Base-by-base conservation (phyloP, 2,888 invertebrate genomes). In the Eristalis intricaria region DNA sequence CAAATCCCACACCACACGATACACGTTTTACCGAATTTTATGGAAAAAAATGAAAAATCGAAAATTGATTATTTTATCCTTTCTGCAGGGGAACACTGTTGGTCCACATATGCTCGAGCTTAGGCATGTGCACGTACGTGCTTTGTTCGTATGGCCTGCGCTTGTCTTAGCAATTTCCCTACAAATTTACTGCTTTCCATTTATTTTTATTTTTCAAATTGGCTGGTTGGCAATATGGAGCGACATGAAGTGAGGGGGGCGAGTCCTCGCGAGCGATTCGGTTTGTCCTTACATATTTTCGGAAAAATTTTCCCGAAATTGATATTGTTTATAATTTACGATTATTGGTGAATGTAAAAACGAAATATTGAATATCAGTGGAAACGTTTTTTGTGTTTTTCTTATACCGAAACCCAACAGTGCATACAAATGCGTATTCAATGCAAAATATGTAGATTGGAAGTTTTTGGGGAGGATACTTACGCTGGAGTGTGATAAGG, bases 111-210 rank as follows among this genome's bases (percentile, higher is more conserved):
- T 87, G 87, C 79, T 79, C 15, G 15, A 35, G 43, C 40, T 65
- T 22, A 40, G 10, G 26, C 64, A 61, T 70, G 43, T 58, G 43
- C 61, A 5, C 35, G 70, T 71, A 77, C 65, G 79, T 35, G 66
- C 43, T 32, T n/a, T 13, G 5, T 22, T 64, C 64, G 40, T 50
- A 65, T 50, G 75, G 77, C 70, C 70, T 78, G 56, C 69, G 79
- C 84, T 87, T 87, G 87, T 69, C 79, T 87, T 73, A 80, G 87
- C 84, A 87, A 87, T 87, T 87, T 87, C 70, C 79, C 87, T 87
- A 87, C 80, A 87, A 84, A 84, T 87, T 87, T 87, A 87, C 87
- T 76, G 87, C 76, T 87, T 87, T 87, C 84, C 87, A 87, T 87
- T 87, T 84, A 84, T 87, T 84, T 87, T 83, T 87, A 82, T 85